Percentiles rank a stretch among this genome's conserved stretches.
Evolutionary conservation across 2,113 vertebrate species (phyloP).

Genomic region (Mobula birostris): DNA sequence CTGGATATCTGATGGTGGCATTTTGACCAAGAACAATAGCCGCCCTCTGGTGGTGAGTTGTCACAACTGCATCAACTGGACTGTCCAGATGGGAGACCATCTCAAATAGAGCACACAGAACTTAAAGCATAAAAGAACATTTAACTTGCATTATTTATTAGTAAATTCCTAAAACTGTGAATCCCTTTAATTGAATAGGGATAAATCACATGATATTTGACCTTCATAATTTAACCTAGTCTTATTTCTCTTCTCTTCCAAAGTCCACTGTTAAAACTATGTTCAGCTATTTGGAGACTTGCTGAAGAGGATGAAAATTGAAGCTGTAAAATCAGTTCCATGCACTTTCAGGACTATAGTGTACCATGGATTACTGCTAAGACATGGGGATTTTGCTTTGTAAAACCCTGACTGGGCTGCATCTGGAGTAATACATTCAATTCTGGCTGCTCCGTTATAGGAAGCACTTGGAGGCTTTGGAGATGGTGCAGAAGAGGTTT

Average conservation of each 20-base stretch:
- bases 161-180: neutral
- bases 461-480: too few relatives aligned
- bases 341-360: too few relatives aligned
- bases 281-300: neutral
- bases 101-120: neutral
- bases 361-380: too few relatives aligned
- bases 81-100: neutral
- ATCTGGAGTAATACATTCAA: too few relatives aligned
- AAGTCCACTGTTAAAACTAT: neutral
- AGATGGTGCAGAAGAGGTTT: too few relatives aligned
- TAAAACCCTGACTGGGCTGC: too few relatives aligned
- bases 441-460: too few relatives aligned
- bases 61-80: neutral
- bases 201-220: neutral
- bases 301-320: neutral
- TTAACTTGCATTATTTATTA: neutral
- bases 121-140: too few relatives aligned
- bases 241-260: neutral
- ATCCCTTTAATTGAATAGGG: neutral
- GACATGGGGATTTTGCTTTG: too few relatives aligned
- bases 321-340: too few relatives aligned
- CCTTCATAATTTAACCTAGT: neutral
- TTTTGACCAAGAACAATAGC: neutral
- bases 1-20: too few relatives aligned
- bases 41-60: neutral